Conservation (phyloP, 2,797 vertebrate species). For the Nothura maculosa region DNA sequence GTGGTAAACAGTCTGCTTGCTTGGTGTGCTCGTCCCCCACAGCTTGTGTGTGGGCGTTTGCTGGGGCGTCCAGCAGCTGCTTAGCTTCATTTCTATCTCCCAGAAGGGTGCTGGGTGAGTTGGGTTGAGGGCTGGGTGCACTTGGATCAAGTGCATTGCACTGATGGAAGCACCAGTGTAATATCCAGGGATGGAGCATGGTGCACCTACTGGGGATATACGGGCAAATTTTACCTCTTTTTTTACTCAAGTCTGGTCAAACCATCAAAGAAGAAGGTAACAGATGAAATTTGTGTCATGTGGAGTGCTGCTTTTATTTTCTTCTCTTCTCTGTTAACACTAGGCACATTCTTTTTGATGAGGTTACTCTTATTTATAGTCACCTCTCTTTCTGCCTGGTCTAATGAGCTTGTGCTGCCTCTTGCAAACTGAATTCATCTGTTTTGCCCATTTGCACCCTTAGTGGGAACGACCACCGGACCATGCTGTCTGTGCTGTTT, state of each 20-base stretch:
- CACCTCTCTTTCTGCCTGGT: background rate
- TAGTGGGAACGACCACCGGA: background rate
- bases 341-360: background rate
- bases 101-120: fast-evolving
- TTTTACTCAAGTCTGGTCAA: background rate
- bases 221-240: background rate
- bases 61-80: fast-evolving
- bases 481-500: background rate
- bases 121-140: too few species aligned
- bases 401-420: conserved; percentile 23
- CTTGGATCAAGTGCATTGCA: fast-evolving
- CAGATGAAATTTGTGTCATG: background rate
- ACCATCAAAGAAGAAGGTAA: background rate
- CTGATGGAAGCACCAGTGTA: background rate
- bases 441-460: background rate
- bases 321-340: background rate
- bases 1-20: background rate
- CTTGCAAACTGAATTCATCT: background rate
- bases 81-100: background rate
- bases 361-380: background rate
- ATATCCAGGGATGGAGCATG: fast-evolving
- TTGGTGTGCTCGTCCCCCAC: background rate
- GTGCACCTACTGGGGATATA: background rate
- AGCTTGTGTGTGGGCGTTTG: background rate
- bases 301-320: background rate